Conservation (phyloP, 2,113 vertebrate genomes). For the Peromyscus leucopus region DNA sequence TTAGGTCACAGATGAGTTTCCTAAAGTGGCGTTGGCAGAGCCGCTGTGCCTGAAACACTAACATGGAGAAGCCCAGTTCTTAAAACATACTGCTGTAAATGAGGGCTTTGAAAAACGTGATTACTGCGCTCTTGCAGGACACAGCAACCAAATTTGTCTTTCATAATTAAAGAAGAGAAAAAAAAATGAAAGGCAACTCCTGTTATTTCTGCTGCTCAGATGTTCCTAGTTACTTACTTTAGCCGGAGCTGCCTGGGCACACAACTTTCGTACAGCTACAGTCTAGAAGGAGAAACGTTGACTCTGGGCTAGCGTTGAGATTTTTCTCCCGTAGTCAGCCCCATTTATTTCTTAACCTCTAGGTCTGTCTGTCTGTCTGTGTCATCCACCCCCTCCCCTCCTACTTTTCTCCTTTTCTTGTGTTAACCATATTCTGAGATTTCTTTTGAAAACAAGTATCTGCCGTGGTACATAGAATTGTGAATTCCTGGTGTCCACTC, state of each 20-base stretch:
- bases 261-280: conserved; percentile 73
- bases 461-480: not conserved
- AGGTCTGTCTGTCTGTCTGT: not conserved
- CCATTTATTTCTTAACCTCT: not conserved
- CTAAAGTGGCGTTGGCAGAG: conserved; percentile 80
- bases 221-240: conserved; percentile 60
- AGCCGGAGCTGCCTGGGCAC: conserved; percentile 64
- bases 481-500: not conserved
- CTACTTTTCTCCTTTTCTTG: not conserved
- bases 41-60: conserved; percentile 74
- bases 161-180: conserved; percentile 76
- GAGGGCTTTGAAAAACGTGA: conserved; percentile 3
- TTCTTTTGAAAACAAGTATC: not conserved
- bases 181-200: conserved; percentile 46
- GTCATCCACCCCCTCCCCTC: too few relatives aligned
- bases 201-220: conserved; percentile 76
- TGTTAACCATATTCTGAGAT: conserved; percentile 33
- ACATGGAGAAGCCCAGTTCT: conserved; percentile 76
- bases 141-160: conserved; percentile 75
- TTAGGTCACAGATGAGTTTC: conserved; percentile 84
- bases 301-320: conserved; percentile 47
- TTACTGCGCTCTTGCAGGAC: conserved; percentile 31
- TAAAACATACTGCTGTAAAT: conserved; percentile 81
- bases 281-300: conserved; percentile 25
- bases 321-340: conserved; percentile 35